These are phyloP conservation scores for Oreochromis aureus DNA, from an alignment of 2,113 vertebrate species.

Conservation along the genomic window DNA sequence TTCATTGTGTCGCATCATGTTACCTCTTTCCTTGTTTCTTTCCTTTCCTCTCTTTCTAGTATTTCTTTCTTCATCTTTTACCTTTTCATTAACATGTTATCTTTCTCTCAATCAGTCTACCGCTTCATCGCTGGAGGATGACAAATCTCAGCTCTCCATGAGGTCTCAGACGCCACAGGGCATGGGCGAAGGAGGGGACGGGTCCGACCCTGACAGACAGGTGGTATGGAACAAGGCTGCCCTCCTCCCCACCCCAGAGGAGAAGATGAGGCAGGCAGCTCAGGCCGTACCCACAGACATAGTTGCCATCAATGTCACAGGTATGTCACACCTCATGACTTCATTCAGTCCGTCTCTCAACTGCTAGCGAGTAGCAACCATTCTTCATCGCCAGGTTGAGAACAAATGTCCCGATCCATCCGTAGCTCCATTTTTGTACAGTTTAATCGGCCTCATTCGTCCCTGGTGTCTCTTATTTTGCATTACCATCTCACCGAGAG, in stretches of 20 bases:
- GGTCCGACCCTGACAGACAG: constrained; percentile 77
- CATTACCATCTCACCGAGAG: neutral
- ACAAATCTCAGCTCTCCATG: constrained; percentile 78
- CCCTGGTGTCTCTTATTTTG: neutral
- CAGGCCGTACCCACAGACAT: constrained; percentile 88
- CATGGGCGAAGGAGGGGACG: constrained; percentile 62
- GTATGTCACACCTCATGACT: constrained; percentile 56
- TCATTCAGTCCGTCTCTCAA: neutral
- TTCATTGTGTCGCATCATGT: neutral
- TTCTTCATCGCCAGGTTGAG: neutral
- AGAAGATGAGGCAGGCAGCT: constrained; percentile 92
- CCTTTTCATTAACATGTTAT: neutral
- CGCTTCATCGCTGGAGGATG: constrained; percentile 80
- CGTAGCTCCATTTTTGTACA: neutral
- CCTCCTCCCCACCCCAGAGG: constrained; percentile 90
- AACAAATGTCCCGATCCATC: neutral
- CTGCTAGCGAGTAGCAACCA: neutral
- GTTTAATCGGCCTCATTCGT: neutral
- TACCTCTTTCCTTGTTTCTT: neutral
- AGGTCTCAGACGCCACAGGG: constrained; percentile 76
- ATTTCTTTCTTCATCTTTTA: neutral
- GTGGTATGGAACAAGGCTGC: constrained; percentile 79
- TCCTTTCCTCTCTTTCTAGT: neutral
- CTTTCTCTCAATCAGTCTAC: constrained; percentile 68
- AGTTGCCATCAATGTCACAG: constrained; percentile 93